Base-by-base conservation (phyloP, 1,140 invertebrate species). In the Cecropterus lyciades region DNA sequence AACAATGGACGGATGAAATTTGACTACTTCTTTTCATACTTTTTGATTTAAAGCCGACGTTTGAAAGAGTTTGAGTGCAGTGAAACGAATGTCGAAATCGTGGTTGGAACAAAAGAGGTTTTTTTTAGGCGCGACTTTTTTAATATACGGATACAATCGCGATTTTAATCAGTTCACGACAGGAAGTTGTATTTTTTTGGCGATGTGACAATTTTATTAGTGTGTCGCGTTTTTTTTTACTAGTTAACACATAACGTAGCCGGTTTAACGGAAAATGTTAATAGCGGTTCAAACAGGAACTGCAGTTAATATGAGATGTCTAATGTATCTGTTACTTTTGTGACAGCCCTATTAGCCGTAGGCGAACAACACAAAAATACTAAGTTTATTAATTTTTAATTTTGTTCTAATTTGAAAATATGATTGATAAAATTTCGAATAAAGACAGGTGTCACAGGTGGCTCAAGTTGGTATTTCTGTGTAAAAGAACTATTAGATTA, bases 11-110 rank as follows among this genome's bases (percentile, higher is more conserved):
- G 67, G 30, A 63, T 74, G 82, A 86, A 91, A 89, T 89, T 86
- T 80, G 85, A 87, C 82, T 82, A 85, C 75, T 57, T 77, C 83
- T 83, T 88, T 87, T 87, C 77, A 88, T 80, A 82, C 60, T 70
- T 79, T 77, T 84, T 88, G 84, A 89, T 87, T 91, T 89, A 89
- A 82, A 82, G 72, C 79, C 73, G 84, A 75, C 77, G 66, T 79
- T 85, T 79, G 63, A 79, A 84, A 84, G 75, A 77, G 75, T 81
- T 60, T 67, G 65, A 77, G 73, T 74, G 70, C 70, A 69, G 70
- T 76, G 77, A 72, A 77, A 79, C 82, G 81, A 86, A 87, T 84
- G 70, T 74, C 65, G 67, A 48, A 59, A 59, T 68, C 64, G 73
- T 80, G 76, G 65, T 20, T 40, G 65, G 73, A 64, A 82, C 71